Percentiles rank a stretch among this genome's conserved stretches.
Conservation (phyloP, 2,113 vertebrate species). For the Seriola dumerili region DNA sequence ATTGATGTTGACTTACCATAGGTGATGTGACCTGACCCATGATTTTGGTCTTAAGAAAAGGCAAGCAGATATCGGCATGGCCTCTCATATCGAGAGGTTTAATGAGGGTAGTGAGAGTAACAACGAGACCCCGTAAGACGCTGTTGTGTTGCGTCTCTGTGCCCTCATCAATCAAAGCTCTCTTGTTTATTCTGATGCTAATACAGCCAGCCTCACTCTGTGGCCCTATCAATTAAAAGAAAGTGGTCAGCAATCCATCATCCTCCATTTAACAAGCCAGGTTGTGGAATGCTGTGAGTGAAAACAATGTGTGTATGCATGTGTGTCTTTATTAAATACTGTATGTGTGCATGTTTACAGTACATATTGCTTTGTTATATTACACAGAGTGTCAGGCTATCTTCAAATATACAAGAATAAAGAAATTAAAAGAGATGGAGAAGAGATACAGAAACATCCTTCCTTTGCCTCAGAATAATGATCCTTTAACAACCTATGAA, state of each 20-base stretch:
- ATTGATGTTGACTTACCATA: not conserved
- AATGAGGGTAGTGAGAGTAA: slow-evolving; percentile 40
- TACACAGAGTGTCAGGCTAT: not conserved
- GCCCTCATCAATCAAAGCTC: slow-evolving; percentile 74
- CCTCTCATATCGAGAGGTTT: slow-evolving; percentile 12
- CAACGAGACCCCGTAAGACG: slow-evolving; percentile 19
- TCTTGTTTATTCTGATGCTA: slow-evolving; percentile 69
- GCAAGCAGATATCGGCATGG: not conserved
- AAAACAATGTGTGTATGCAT: not conserved
- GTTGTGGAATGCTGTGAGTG: slow-evolving; percentile 15
- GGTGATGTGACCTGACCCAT: not conserved
- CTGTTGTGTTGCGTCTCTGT: slow-evolving; percentile 41
- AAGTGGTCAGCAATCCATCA: slow-evolving; percentile 76
- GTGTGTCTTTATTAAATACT: not conserved
- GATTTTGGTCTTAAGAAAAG: slow-evolving; percentile 19
- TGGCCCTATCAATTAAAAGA: slow-evolving; percentile 76
- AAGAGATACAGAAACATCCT: slow-evolving; percentile 18
- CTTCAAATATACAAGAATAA: not conserved
- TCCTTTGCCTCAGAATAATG: slow-evolving; percentile 47
- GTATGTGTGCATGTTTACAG: not conserved
- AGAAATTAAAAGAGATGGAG: slow-evolving; percentile 29
- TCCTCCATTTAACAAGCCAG: slow-evolving; percentile 45
- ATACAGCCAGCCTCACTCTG: slow-evolving; percentile 59
- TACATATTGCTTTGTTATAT: slow-evolving; percentile 2
- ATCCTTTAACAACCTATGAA: slow-evolving; percentile 55